Conservation (phyloP, 2,888 invertebrate species). For the Melanargia galathea region DNA sequence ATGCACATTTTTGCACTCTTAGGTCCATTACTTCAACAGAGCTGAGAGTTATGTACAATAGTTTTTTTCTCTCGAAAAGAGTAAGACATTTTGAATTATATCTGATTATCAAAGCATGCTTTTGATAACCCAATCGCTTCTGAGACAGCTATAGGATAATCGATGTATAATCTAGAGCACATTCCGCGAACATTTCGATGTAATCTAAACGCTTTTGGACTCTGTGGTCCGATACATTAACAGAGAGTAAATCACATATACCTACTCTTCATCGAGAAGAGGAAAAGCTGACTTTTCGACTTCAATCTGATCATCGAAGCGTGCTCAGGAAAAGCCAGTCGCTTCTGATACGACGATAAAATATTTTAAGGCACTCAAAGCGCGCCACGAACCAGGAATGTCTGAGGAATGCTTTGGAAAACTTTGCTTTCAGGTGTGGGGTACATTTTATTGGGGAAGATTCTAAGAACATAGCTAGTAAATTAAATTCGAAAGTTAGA, state of each 20-base stretch:
- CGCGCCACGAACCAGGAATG: conserved; percentile 35
- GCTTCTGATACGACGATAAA: conserved; percentile 35
- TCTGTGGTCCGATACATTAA: neutral
- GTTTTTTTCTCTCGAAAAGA: too few relatives aligned
- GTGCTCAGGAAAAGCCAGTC: conserved; percentile 28
- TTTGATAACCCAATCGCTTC: too few relatives aligned
- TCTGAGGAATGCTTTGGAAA: conserved; percentile 35
- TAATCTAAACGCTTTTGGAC: too few relatives aligned
- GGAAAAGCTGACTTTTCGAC: neutral
- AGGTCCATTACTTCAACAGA: too few relatives aligned
- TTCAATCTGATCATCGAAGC: conserved; percentile 35
- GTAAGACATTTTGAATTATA: too few relatives aligned
- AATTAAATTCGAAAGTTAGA: too few relatives aligned
- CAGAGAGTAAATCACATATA: neutral
- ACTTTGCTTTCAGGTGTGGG: conserved; percentile 24
- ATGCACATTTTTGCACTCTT: too few relatives aligned
- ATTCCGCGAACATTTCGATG: too few relatives aligned
- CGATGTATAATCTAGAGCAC: too few relatives aligned
- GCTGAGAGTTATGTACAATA: too few relatives aligned
- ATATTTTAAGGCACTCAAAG: conserved; percentile 41
- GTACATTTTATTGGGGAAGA: neutral
- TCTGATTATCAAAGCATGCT: too few relatives aligned
- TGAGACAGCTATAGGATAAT: too few relatives aligned
- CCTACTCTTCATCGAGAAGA: neutral
- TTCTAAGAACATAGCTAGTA: neutral